Evolutionary conservation across 2,113 vertebrate species (phyloP).

Genomic region (Cacatua alba): DNA sequence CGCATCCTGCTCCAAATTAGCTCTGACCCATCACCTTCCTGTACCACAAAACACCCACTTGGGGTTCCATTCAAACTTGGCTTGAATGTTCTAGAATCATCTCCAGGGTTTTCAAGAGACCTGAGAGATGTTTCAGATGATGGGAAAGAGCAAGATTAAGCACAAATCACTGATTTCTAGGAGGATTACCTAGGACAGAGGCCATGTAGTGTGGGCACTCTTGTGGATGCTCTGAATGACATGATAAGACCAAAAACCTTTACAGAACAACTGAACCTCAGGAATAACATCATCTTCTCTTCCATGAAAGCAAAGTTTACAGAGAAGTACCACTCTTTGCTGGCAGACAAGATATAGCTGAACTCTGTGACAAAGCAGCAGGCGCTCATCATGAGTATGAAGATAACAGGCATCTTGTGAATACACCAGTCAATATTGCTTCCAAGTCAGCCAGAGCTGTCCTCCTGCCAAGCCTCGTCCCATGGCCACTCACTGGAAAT

Average conservation of each 20-base stretch:
- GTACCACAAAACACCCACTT: too few relatives aligned
- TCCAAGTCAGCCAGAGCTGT: not conserved
- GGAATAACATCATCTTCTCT: not conserved
- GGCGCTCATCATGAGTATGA: not conserved
- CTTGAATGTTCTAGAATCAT: not conserved
- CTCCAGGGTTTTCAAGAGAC: not conserved
- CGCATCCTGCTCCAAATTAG: not conserved
- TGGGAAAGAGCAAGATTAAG: not conserved
- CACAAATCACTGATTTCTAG: not conserved
- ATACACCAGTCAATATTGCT: not conserved
- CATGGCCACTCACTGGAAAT: not conserved
- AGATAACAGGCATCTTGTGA: not conserved
- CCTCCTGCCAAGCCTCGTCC: not conserved
- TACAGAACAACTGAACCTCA: not conserved
- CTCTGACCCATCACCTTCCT: rapidly evolving
- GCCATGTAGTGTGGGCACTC: not conserved
- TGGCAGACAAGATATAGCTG: not conserved
- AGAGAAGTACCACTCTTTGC: not conserved
- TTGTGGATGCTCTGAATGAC: not conserved
- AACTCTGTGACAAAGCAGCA: not conserved
- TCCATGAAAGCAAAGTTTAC: not conserved
- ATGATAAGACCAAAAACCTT: not conserved
- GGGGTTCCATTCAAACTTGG: not conserved
- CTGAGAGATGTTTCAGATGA: not conserved
- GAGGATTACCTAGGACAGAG: not conserved